Evolutionary conservation across 2,797 vertebrate genomes (phyloP), one percentile per base, ranked within the genome.

Genomic region (Cephalopachus bancanus): DNA sequence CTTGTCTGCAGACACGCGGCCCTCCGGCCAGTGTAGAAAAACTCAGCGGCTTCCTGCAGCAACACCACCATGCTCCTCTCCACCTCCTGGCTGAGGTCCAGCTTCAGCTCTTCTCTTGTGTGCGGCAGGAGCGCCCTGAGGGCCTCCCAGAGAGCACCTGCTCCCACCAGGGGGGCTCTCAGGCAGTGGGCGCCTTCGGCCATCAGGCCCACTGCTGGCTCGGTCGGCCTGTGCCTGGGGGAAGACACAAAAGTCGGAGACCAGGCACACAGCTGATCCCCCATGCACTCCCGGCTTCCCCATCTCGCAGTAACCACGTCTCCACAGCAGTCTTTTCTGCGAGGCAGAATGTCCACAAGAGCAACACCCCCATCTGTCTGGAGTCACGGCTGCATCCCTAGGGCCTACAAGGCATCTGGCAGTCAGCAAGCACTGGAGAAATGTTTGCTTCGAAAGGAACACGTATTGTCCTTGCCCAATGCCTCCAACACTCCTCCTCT

Each of bases 51-150:
- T 17, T 96, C 92, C 67, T 95, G 98, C 60, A 99, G 98, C 67
- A 99, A 83, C 26, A 83, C 90, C 93, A 97, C 75, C 28, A 99
- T 81, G 10, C 99, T 98, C 3, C 92, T 88, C 9, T 99, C 99
- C 96, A 99, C 98, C 10, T 94, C 98, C 37, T 98, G 98, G 9
- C 98, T 86, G 53, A 99, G 98, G 22, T 98, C 97, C 69, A 99
- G 98, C 0, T 78, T 95, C 94, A 99, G 99, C 30, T 98, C 98
- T 6, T 99, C 98, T 95, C 98, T 97, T 0, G 92, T 97, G 7
- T 0, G 16, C 10, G 99, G 99, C 80, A 99, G 96, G 24, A 98
- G 83, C 0, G 98, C 97, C 9, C 95, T 92, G 51, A 99, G 98
- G 91, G 98, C 98, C 33, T 98, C 97, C 99, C 99, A 99, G 78